Conservation (phyloP, 2,113 vertebrate genomes). For the Leucoraja erinaceus region DNA sequence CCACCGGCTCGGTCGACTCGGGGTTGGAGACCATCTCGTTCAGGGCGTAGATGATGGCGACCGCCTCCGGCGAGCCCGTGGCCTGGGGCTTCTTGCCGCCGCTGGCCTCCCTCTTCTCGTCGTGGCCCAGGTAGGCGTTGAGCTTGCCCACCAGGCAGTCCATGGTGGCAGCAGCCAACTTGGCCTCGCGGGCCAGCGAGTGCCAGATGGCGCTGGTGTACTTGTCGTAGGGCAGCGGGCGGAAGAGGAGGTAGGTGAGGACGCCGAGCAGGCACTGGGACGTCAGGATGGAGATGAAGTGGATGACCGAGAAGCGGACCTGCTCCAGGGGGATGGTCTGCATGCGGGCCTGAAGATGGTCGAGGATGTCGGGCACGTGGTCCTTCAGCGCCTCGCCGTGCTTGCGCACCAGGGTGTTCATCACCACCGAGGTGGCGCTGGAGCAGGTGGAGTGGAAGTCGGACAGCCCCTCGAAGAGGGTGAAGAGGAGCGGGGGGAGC, state of each 20-base stretch:
- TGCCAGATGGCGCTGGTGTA: slow-evolving; percentile 17
- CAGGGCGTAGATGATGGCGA: not conserved
- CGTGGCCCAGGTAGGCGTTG: not conserved
- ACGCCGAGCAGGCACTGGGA: not conserved
- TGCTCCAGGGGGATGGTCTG: not conserved
- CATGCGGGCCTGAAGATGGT: not conserved
- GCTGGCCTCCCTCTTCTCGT: not conserved
- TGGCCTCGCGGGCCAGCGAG: not conserved
- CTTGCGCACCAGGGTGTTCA: not conserved
- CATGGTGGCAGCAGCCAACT: not conserved
- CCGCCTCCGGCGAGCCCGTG: not conserved
- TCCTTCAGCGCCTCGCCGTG: not conserved
- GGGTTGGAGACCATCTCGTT: slow-evolving; percentile 17
- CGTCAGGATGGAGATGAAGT: slow-evolving; percentile 21
- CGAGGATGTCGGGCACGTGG: not conserved
- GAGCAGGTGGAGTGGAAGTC: not conserved
- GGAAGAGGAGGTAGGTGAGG: not conserved
- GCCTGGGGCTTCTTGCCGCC: not conserved
- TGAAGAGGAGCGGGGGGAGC: not conserved
- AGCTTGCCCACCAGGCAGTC: slow-evolving; percentile 9
- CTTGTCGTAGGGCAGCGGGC: slow-evolving; percentile 16
- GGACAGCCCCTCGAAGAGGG: not conserved
- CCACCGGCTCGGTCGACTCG: not conserved
- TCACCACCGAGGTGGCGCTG: not conserved
- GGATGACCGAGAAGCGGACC: not conserved